Percentiles rank a stretch among this genome's conserved stretches.
Evolutionary conservation across 1,140 invertebrate species (phyloP).

Genomic region (Acromyrmex echinatior): DNA sequence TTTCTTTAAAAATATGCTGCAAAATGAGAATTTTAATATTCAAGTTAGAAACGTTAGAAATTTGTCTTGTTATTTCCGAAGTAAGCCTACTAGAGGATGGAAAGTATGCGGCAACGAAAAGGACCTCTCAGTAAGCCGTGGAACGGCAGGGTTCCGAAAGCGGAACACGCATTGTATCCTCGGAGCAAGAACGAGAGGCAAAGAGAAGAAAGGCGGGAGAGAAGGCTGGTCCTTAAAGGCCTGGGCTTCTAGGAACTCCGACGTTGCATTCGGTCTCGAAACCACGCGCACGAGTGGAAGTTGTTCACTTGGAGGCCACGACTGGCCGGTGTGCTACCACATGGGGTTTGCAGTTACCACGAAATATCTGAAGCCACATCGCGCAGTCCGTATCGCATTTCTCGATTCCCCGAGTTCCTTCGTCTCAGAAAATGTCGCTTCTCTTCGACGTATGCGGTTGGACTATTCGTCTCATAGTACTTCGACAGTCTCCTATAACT

Average conservation of each 20-base stretch:
- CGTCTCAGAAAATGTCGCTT: slow-evolving; percentile 48
- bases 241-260: slow-evolving; percentile 73
- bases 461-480: background rate
- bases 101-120: slow-evolving; percentile 72
- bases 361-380: slow-evolving; percentile 61
- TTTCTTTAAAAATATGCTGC: background rate
- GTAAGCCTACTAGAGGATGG: background rate
- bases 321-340: slow-evolving; percentile 62
- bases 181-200: slow-evolving; percentile 13
- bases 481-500: background rate
- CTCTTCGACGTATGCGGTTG: background rate
- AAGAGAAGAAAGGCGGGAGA: background rate
- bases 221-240: slow-evolving; percentile 62
- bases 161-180: slow-evolving; percentile 76
- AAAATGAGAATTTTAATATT: background rate
- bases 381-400: slow-evolving; percentile 51
- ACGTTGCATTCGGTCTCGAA: slow-evolving; percentile 72
- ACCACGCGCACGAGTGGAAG: slow-evolving; percentile 45
- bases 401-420: slow-evolving; percentile 48
- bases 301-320: slow-evolving; percentile 57
- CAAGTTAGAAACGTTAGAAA: background rate
- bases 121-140: slow-evolving; percentile 52
- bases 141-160: slow-evolving; percentile 54
- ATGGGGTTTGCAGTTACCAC: slow-evolving; percentile 65
- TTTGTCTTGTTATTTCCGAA: background rate